Evolutionary conservation across 2,797 vertebrate species (phyloP).

Genomic region (Carduelis carduelis): DNA sequence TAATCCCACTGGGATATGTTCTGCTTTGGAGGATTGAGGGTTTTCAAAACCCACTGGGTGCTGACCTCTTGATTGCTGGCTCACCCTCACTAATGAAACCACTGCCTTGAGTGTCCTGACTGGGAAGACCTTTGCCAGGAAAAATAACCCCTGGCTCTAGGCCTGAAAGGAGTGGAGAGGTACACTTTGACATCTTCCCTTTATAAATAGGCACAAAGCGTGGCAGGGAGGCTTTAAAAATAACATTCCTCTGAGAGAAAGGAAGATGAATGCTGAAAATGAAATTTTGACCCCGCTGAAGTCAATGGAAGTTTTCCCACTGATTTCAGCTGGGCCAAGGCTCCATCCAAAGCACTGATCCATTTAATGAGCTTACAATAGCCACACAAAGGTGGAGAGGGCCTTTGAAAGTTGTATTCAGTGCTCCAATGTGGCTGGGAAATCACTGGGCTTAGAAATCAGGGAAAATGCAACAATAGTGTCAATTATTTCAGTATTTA

Average conservation of each 20-base stretch:
- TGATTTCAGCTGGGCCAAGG: slow-evolving; percentile 1
- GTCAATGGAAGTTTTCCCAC: not conserved
- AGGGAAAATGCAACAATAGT: not conserved
- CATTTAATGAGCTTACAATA: not conserved
- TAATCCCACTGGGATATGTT: slow-evolving; percentile 32
- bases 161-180: not conserved
- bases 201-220: slow-evolving; percentile 46
- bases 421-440: not conserved
- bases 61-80: slow-evolving; percentile 51
- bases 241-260: slow-evolving; percentile 9
- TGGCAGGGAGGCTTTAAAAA: slow-evolving; percentile 49
- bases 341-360: not conserved
- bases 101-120: not conserved
- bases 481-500: not conserved
- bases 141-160: not conserved
- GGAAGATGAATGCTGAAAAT: not conserved
- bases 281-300: not conserved
- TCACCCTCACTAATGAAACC: slow-evolving; percentile 27
- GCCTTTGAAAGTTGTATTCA: not conserved
- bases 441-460: not conserved
- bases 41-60: not conserved
- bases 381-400: not conserved
- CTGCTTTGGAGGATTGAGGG: not conserved
- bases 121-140: slow-evolving; percentile 3
- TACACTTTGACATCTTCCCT: not conserved